Percentiles rank a stretch among this genome's conserved stretches.
Evolutionary conservation across 2,888 invertebrate genomes (phyloP).

Genomic region (Drosophila acutilabella): DNA sequence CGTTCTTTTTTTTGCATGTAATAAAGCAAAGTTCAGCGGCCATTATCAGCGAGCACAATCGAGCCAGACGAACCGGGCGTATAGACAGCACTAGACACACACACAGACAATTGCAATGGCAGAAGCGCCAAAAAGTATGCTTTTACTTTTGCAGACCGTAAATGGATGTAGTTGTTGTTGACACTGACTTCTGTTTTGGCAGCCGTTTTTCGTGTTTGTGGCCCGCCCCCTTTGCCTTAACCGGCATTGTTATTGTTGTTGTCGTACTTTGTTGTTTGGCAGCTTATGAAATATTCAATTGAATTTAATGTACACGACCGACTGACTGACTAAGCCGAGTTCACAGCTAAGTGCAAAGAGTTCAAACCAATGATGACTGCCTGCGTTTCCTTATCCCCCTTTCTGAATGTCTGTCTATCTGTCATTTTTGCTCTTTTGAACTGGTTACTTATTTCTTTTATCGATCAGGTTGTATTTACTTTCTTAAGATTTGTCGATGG

Average conservation of each 20-base stretch:
- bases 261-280: conserved; percentile 59
- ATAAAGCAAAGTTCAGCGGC: conserved; percentile 71
- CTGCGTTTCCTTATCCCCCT: conserved; percentile 1
- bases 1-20: conserved; percentile 53
- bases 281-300: conserved; percentile 78
- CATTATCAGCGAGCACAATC: conserved; percentile 70
- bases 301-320: conserved; percentile 74
- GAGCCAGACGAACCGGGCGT: conserved; percentile 56
- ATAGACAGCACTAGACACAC: conserved; percentile 48
- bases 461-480: conserved; percentile 3
- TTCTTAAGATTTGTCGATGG: conserved; percentile 1
- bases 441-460: not conserved
- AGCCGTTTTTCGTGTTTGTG: conserved; percentile 57
- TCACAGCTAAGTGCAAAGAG: conserved; percentile 59
- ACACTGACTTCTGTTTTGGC: conserved; percentile 51
- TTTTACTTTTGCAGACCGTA: conserved; percentile 58
- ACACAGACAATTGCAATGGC: conserved; percentile 36
- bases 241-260: conserved; percentile 29
- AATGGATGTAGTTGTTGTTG: conserved; percentile 45
- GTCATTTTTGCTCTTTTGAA: conserved; percentile 29
- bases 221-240: conserved; percentile 11
- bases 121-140: conserved; percentile 62
- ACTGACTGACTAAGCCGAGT: conserved; percentile 66
- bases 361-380: conserved; percentile 50
- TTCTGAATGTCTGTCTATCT: not conserved